Evolutionary conservation across 1,140 invertebrate species (phyloP).

Genomic region (Drosophila cardini): DNA sequence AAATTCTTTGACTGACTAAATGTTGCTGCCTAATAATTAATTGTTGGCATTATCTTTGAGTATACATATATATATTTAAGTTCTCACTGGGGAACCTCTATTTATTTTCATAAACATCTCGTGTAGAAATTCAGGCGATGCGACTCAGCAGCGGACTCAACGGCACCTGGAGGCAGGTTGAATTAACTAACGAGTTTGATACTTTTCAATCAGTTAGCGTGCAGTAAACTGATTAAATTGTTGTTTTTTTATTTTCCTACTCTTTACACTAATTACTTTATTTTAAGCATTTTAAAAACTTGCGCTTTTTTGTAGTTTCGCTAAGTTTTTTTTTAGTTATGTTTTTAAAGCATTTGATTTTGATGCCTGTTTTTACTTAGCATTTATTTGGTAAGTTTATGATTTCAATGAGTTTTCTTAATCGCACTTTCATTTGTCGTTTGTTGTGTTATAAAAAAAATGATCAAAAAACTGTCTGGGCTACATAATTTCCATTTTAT

Average conservation of each 20-base stretch:
- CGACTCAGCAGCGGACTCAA: constrained; percentile 71
- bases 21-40: constrained; percentile 8
- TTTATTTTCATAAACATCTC: constrained; percentile 63
- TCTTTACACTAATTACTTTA: constrained; percentile 33
- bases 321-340: constrained; percentile 30
- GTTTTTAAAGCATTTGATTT: constrained; percentile 51
- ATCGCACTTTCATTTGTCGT: constrained; percentile 43
- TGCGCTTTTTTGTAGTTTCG: constrained; percentile 25
- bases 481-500: constrained; percentile 50
- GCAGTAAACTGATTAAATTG: constrained; percentile 52
- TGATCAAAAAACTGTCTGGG: not conserved
- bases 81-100: constrained; percentile 47
- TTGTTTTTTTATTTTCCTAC: constrained; percentile 12
- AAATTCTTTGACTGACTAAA: constrained; percentile 4
- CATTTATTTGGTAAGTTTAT: constrained; percentile 63
- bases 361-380: constrained; percentile 50
- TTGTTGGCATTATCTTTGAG: not conserved
- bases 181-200: constrained; percentile 58
- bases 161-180: constrained; percentile 83
- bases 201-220: constrained; percentile 58
- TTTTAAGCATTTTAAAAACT: constrained; percentile 5
- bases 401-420: constrained; percentile 29
- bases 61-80: constrained; percentile 13
- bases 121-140: constrained; percentile 83
- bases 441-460: constrained; percentile 16